Evolutionary conservation across 2,888 invertebrate genomes (phyloP).

Genomic region (Drosophila austrosaltans): DNA sequence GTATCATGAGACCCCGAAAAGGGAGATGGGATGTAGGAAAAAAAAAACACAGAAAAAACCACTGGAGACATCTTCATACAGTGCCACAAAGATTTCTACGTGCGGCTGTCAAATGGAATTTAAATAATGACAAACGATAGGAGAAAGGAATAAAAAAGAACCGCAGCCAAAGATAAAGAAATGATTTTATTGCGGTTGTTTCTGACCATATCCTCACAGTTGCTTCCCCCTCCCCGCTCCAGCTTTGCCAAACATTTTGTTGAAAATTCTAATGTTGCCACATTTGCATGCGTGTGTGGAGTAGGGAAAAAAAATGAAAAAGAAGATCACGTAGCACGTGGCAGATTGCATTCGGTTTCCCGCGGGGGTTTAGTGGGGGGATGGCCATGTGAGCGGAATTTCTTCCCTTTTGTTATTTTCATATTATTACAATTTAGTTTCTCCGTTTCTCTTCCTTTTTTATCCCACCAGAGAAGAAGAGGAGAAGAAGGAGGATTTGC

Average conservation of each 20-base stretch:
- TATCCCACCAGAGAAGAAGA: no score
- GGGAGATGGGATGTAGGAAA: not conserved
- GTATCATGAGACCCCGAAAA: not conserved
- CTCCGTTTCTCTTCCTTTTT: conserved; percentile 17
- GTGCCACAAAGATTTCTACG: conserved; percentile 57
- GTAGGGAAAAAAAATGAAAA: conserved; percentile 12
- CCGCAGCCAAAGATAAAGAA: conserved; percentile 44
- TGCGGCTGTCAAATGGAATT: conserved; percentile 80
- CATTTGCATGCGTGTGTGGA: conserved; percentile 65
- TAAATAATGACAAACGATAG: conserved; percentile 82
- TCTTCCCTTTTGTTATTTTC: conserved; percentile 53
- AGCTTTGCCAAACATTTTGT: conserved; percentile 39
- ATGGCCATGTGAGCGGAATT: conserved; percentile 2
- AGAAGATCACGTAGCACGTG: conserved; percentile 74
- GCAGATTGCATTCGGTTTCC: conserved; percentile 68
- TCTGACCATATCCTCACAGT: conserved; percentile 22
- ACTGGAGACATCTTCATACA: conserved; percentile 71
- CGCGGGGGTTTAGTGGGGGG: conserved; percentile 16
- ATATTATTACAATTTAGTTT: conserved; percentile 67
- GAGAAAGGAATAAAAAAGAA: conserved; percentile 61
- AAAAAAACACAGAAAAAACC: not conserved
- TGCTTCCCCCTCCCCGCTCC: not conserved
- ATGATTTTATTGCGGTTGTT: conserved; percentile 72
- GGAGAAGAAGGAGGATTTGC: conserved; percentile 3
- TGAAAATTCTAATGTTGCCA: conserved; percentile 82